Conservation (phyloP, 2,113 vertebrate species). For the Scophthalmus maximus region DNA sequence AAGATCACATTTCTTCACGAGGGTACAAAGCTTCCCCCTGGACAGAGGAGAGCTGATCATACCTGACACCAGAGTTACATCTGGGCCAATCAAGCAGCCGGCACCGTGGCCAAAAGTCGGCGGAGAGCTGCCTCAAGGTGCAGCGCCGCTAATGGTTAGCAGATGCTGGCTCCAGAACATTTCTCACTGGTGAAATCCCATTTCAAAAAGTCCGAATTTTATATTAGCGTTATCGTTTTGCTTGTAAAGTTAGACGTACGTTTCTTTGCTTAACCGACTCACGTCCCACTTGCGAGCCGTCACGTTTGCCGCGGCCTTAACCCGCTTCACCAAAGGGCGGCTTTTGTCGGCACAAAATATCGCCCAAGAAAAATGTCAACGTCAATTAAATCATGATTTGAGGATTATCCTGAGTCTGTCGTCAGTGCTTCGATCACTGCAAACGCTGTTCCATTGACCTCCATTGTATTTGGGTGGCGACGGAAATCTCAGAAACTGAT, state of each 20-base stretch:
- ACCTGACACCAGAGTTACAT: conserved; percentile 52
- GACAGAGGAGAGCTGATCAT: conserved; percentile 22
- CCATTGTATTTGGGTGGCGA: neutral
- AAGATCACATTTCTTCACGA: conserved; percentile 1
- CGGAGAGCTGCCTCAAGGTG: conserved; percentile 41
- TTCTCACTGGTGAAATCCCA: neutral
- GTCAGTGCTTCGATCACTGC: neutral
- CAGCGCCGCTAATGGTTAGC: conserved; percentile 43
- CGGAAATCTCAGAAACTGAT: conserved; percentile 18
- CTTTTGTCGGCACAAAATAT: no score
- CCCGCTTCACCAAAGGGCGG: no score
- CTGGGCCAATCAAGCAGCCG: conserved; percentile 34
- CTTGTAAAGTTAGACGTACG: neutral
- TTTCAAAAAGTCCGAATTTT: conserved; percentile 4
- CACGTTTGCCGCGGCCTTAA: neutral
- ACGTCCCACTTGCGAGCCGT: neutral
- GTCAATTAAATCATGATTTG: no score
- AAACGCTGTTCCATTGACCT: neutral
- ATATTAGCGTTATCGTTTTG: neutral
- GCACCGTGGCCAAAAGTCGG: conserved; percentile 13
- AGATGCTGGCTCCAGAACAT: conserved; percentile 44
- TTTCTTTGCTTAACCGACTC: conserved; percentile 3
- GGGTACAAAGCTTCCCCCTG: neutral
- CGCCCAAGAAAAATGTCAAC: no score
- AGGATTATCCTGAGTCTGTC: neutral